Base-by-base conservation (phyloP, 2,797 vertebrate genomes). In the Oceanodroma leucorhoa region DNA sequence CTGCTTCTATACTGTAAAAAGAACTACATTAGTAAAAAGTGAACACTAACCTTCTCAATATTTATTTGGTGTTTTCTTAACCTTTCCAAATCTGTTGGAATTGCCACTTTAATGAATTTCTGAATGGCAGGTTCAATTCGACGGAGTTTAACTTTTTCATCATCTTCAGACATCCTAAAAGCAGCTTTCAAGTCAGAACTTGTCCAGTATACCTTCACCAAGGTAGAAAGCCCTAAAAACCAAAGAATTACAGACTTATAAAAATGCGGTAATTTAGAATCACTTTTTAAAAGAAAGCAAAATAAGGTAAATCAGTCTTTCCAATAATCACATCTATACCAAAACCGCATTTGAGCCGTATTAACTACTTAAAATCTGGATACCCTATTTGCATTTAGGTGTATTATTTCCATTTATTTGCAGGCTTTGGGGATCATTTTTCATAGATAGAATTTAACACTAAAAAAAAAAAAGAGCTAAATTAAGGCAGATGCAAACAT, bases 71-170 rank as follows among this genome's bases (percentile, higher is more conserved):
- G 99, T 92, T 99, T 99, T 94, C 98, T 98, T 95, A 99, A 98
- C 92, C 99, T 98, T 92, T 99, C 99, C 98, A 99, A 97, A 97
- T 99, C 99, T 45, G 99, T 99, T 92, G 99, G 99, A 87, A 99
- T 98, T 93, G 98, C 99, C 96, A 99, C 99, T 98, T 99, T 99
- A 96, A 99, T 98, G 95, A 99, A 99, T 97, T 99, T 99, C 96
- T 99, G 98, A 96, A 99, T 98, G 9, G 99, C 98, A 55, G 98
- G 98, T 93, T 99, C 99, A 58, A 99, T 98, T 87, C 99, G 99
- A 94, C 99, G 98, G 90, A 99, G 97, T 69, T 98, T 99, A 97
- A 99, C 97, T 96, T 98, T 99, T 95, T 98, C 98, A 46, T 98
- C 98, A 95, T 99, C 98, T 91, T 99, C 98, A 87, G 98, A 98